A percentile compares a stretch with the other conserved stretches of the same genome.
Conservation (phyloP, 2,113 vertebrate species). For the Ammodramus savannarum region DNA sequence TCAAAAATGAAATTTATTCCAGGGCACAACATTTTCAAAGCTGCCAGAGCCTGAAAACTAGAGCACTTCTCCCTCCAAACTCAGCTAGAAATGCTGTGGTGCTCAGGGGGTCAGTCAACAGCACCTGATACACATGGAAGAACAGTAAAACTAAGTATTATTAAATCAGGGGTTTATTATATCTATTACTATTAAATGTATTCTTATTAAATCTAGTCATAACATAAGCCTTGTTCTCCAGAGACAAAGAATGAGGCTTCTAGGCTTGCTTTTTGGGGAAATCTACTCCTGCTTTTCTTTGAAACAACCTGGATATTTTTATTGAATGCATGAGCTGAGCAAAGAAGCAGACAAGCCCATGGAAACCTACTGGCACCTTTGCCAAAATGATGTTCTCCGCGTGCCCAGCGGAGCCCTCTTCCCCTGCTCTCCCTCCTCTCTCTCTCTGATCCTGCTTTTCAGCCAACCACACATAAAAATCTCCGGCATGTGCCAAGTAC, state of each 20-base stretch:
- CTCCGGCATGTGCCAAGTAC: slow-evolving; percentile 55
- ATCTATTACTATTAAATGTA: slow-evolving; percentile 16
- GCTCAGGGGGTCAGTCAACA: not conserved
- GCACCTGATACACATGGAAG: not conserved
- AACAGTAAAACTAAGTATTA: slow-evolving; percentile 4
- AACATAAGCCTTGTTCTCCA: not conserved
- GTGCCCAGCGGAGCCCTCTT: slow-evolving; percentile 50
- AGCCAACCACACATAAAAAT: slow-evolving; percentile 68
- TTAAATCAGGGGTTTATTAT: slow-evolving; percentile 4
- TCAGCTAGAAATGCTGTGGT: not conserved
- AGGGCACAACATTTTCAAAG: slow-evolving; percentile 52
- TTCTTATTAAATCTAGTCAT: slow-evolving; percentile 22
- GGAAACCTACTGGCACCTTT: slow-evolving; percentile 54
- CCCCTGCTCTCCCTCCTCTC: slow-evolving; percentile 51
- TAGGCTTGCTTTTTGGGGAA: slow-evolving; percentile 9
- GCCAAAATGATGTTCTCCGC: slow-evolving; percentile 41
- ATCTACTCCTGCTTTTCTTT: slow-evolving; percentile 26
- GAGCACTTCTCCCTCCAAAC: not conserved
- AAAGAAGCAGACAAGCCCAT: slow-evolving; percentile 8
- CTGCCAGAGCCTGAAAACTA: slow-evolving; percentile 35
- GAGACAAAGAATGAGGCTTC: slow-evolving; percentile 24
- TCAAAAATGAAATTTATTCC: slow-evolving; percentile 75
- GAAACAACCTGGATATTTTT: slow-evolving; percentile 48
- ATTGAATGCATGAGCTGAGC: not conserved
- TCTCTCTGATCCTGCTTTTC: slow-evolving; percentile 60